Percentiles rank a stretch among this genome's conserved stretches.
phyloP scores from a whole-genome alignment of 2,888 invertebrate genomes.

The Ephialtes manifestator region DNA sequence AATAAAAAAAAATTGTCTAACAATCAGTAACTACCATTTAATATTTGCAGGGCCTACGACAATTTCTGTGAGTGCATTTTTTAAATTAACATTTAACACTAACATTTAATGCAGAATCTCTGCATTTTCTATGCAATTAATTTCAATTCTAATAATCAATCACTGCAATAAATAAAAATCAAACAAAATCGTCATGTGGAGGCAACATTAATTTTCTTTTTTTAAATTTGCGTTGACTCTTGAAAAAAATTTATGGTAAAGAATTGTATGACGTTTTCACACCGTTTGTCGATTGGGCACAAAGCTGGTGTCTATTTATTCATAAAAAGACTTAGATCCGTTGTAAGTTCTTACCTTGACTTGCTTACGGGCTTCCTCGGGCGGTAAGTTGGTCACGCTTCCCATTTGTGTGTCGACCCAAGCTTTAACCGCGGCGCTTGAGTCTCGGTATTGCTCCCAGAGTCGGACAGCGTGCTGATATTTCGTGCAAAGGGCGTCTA shows the following conservation, averaged over 20 bases:
- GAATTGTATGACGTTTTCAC: no score
- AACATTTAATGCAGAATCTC: background rate
- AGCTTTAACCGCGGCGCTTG: slow-evolving; percentile 91
- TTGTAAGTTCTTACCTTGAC: slow-evolving; percentile 89
- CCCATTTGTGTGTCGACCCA: slow-evolving; percentile 93
- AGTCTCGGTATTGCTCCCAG: slow-evolving; percentile 93
- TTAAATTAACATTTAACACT: background rate
- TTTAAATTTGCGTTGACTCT: no score
- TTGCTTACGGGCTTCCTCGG: slow-evolving; percentile 90
- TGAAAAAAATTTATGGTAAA: no score
- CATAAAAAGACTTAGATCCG: background rate
- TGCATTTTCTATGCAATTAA: background rate
- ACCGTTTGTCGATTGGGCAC: background rate
- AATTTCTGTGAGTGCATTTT: background rate
- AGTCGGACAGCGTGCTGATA: slow-evolving; percentile 94
- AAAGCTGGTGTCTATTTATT: background rate
- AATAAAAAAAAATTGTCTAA: no score
- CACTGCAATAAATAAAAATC: no score
- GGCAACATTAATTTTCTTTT: no score
- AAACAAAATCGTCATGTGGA: no score
- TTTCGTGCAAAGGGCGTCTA: slow-evolving; percentile 91
- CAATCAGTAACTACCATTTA: no score
- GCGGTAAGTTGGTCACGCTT: slow-evolving; percentile 90
- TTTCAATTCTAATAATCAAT: background rate
- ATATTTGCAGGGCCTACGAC: no score